Evolutionary conservation across 2,888 invertebrate species (phyloP).

Genomic region (Protonemura montana): DNA sequence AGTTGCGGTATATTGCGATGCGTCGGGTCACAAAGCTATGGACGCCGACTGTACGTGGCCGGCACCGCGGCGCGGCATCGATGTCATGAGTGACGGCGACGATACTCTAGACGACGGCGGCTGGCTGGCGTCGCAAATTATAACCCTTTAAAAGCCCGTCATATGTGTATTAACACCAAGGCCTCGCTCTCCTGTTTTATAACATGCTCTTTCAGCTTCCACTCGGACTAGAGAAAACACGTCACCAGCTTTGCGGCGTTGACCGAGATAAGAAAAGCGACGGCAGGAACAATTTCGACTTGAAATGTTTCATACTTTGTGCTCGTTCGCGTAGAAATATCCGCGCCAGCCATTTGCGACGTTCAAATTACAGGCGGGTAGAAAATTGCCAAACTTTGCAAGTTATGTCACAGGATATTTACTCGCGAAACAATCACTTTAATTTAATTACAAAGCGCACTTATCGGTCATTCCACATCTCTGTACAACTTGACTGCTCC

Average conservation of each 20-base stretch:
- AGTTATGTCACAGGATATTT: not conserved
- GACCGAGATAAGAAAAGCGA: not conserved
- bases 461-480: not conserved
- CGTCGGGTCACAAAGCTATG: too few species aligned
- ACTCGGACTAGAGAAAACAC: not conserved
- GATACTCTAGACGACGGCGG: not conserved
- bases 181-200: too few species aligned
- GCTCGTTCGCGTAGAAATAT: not conserved
- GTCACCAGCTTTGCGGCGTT: not conserved
- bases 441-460: not conserved
- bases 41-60: constrained; percentile 5
- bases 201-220: not conserved
- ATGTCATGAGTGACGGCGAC: not conserved
- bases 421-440: not conserved
- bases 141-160: not conserved
- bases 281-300: not conserved
- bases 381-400: not conserved
- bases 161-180: too few species aligned
- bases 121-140: constrained; percentile 27
- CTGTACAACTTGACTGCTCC: not conserved
- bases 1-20: too few species aligned
- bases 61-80: not conserved
- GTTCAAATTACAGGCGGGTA: not conserved
- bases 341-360: not conserved
- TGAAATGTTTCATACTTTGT: not conserved